Percentiles rank a stretch among this genome's conserved stretches.
phyloP scores from a whole-genome alignment of 2,113 vertebrate genomes.

The Polypterus bichir region DNA sequence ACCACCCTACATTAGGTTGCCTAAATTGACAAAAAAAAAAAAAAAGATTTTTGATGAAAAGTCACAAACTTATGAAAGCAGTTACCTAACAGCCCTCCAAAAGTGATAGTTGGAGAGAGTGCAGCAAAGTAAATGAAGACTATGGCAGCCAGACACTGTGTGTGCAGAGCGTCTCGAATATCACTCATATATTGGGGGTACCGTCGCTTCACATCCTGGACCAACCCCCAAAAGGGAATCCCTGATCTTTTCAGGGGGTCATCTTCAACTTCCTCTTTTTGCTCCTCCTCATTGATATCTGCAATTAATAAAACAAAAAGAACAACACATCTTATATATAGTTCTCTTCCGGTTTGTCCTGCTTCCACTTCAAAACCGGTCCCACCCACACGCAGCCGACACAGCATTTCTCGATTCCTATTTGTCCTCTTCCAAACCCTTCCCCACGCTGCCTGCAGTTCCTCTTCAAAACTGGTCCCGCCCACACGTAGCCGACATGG shows the following conservation, averaged over 20 bases:
- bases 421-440: too few relatives aligned
- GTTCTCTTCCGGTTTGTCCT: too few relatives aligned
- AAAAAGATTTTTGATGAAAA: too few relatives aligned
- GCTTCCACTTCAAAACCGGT: too few relatives aligned
- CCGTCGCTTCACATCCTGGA: constrained; percentile 83
- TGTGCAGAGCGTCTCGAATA: constrained; percentile 78
- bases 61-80: constrained; percentile 16
- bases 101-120: constrained; percentile 92
- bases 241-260: constrained; percentile 82
- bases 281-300: constrained; percentile 62
- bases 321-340: background rate
- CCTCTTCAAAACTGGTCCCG: too few relatives aligned
- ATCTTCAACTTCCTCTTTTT: constrained; percentile 64
- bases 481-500: too few relatives aligned
- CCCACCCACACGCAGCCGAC: too few relatives aligned
- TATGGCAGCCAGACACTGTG: constrained; percentile 81
- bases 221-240: constrained; percentile 80
- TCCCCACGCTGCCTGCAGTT: too few relatives aligned
- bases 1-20: too few relatives aligned
- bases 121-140: constrained; percentile 98
- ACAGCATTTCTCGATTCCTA: too few relatives aligned
- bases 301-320: background rate
- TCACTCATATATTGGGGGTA: constrained; percentile 87
- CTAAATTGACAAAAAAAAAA: too few relatives aligned
- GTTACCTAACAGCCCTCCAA: constrained; percentile 91